Percentiles rank a stretch among this genome's conserved stretches.
These are phyloP conservation scores for Vireo altiloquus DNA, from an alignment of 2,113 vertebrate species.

Conservation along the genomic window DNA sequence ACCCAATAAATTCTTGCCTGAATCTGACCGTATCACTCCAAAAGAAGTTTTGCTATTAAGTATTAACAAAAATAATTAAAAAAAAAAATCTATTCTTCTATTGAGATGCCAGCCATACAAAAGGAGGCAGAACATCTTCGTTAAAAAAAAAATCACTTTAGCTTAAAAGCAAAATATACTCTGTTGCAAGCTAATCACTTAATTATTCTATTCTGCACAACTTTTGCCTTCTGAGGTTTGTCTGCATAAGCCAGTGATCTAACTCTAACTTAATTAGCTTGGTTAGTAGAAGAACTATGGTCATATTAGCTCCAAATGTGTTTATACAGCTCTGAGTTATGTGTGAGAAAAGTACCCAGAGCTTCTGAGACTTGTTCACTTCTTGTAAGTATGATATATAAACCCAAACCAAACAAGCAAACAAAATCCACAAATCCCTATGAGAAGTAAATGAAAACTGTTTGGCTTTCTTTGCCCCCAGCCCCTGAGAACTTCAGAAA, in stretches of 20 bases:
- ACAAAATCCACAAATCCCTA: background rate
- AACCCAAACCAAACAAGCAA: background rate
- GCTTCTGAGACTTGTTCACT: background rate
- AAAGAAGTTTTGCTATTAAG: background rate
- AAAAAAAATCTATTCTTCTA: background rate
- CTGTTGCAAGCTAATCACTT: background rate
- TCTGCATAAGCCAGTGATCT: background rate
- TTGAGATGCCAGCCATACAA: background rate
- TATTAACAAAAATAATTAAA: background rate
- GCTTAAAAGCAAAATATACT: background rate
- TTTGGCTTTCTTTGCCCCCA: background rate
- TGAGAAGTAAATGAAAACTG: background rate
- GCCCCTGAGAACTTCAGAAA: background rate
- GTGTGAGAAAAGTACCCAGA: background rate
- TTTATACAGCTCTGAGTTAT: background rate
- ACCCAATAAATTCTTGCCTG: background rate
- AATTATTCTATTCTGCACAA: background rate
- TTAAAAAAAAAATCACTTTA: background rate
- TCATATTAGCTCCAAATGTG: background rate
- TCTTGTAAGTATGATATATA: background rate
- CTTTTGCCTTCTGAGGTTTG: conserved; percentile 21
- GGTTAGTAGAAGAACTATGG: background rate
- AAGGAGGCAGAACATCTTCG: background rate
- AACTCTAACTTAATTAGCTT: background rate
- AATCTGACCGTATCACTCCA: background rate